Base-by-base conservation (phyloP, 1,140 invertebrate species). In the Zaprionus camerounensis region DNA sequence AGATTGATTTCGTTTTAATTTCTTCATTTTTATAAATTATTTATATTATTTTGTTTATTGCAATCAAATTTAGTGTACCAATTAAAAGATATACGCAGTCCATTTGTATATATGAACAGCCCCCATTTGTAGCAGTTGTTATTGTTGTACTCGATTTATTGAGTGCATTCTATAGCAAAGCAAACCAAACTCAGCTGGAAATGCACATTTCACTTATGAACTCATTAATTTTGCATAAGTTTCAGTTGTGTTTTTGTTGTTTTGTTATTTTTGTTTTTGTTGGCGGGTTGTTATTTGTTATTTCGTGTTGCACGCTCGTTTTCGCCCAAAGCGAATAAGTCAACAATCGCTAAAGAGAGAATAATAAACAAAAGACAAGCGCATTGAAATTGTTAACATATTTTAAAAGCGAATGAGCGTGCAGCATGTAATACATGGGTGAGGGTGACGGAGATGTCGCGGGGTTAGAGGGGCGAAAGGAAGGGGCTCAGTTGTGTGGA, bases 261-360 rank as follows among this genome's bases (percentile, higher is more conserved):
- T 57, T 31, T 26, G 34, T 62, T 65, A 28, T 67, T 15, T 13
- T 55, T 55, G 6, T 61, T 61, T 61, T 62, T 70, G 26, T 36
- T 58, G 38, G 17, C 38, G 24, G 1, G 15, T 38, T 11, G n/a
- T 38, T 57, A 31, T 26, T 59, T 76, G 55, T 55, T 56, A 76
- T 59, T 59, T 64, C 55, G 34, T 62, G 65, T 70, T 74, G 24
- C 72, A 63, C 67, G 74, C 69, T 66, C 49, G 49, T 62, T 68
- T 55, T 31, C 24, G 12, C 55, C 57, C 41, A n/a, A 15, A 58
- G 58, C 53, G 55, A 70, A 74, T 56, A 69, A 69, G 56, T 69
- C 66, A 69, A 69, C 44, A 73, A 70, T 34, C 38, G 24, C 34
- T 11, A 46, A 28, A 38, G 28, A 38, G 20, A 41, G n/a, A 69